Evolutionary conservation across 2,113 vertebrate species (phyloP), one percentile per base, ranked within the genome.

Genomic region (Lucifuga dentata): DNA sequence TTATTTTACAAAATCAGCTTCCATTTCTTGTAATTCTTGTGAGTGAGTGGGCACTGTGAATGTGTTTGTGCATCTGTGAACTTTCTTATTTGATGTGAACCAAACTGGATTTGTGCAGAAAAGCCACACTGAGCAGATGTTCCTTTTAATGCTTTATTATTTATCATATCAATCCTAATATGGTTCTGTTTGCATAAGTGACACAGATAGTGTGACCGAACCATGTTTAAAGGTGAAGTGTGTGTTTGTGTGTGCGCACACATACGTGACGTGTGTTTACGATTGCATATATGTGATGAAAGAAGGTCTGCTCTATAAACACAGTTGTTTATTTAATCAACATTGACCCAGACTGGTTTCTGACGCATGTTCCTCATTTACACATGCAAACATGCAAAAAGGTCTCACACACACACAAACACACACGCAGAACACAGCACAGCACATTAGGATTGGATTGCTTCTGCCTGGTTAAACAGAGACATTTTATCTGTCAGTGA

Each of bases 291-390:
- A 8, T 21, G 43, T 73, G 60, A 53, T 66, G 23, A 73, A 51
- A 65, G 49, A 57, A 63, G 55, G 17, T 40, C 72, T 71, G 57
- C 21, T 72, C 39, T 71, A 49, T 84, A 84, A 85, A 87, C 76
- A 74, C 35, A 43, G 32, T 53, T 69, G 67, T 84, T 86, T 84
- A 84, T 84, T 84, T 62, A 53, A 86, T 82, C 73, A 84, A 86
- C 80, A 87, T n/a, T 56, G 64, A 65, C 62, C 59, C 38, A 73
- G 23, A 59, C 70, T 66, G 50, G 65, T 67, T 62, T 26, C 23
- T 74, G 60, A 82, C 35, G 15, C 65, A 71, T 40, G 53, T 12
- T 32, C n/a, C n/a, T n/a, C 26, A 29, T 7, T 5, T 29, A 29
- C 26, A 29, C 26, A 29, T 7, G 3, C 26, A 3, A 29, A 29